Percentiles rank a stretch among this genome's conserved stretches.
Conservation (phyloP, 2,888 invertebrate genomes). For the Osmoderma eremita region DNA sequence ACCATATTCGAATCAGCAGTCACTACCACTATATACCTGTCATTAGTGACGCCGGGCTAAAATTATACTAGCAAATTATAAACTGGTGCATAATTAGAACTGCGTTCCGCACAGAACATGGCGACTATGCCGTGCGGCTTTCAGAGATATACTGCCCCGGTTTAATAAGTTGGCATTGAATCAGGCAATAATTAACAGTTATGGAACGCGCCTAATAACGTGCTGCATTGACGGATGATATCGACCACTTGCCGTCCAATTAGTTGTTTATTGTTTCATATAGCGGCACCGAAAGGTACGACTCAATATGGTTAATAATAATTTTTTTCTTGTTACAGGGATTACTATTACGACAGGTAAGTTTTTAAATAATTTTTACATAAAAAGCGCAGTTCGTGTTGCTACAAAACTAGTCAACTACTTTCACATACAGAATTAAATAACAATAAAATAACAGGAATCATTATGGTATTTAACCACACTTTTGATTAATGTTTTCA, state of each 20-base stretch:
- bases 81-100: slow-evolving; percentile 4
- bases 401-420: too few species aligned
- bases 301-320: slow-evolving; percentile 22
- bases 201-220: background rate
- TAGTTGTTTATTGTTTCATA: slow-evolving; percentile 7
- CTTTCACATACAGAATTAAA: too few species aligned
- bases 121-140: background rate
- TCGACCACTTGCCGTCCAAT: slow-evolving; percentile 47
- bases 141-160: background rate
- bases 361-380: slow-evolving; percentile 52
- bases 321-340: slow-evolving; percentile 68
- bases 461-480: too few species aligned
- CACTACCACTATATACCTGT: slow-evolving; percentile 2
- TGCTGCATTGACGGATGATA: slow-evolving; percentile 11
- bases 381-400: background rate
- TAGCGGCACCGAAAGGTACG: background rate
- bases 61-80: slow-evolving; percentile 3
- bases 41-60: background rate
- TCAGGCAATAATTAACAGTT: slow-evolving; percentile 17
- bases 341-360: slow-evolving; percentile 76
- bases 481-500: too few species aligned
- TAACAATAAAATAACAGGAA: too few species aligned
- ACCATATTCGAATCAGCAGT: background rate
- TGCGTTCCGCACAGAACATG: background rate
- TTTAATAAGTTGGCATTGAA: slow-evolving; percentile 17